Evolutionary conservation across 2,797 vertebrate species (phyloP).

Genomic region (Semotilus atromaculatus): DNA sequence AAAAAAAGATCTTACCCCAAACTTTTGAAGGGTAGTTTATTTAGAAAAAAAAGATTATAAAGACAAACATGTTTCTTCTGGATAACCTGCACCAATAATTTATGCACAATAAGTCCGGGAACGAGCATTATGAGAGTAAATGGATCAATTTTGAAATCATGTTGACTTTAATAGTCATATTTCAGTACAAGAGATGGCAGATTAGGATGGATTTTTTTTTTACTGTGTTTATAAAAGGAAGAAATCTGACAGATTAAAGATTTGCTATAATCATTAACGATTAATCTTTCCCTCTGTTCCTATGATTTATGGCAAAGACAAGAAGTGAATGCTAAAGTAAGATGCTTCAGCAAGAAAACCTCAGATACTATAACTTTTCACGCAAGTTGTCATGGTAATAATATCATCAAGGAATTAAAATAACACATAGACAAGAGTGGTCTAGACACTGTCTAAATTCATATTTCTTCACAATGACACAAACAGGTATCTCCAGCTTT

Average conservation of each 20-base stretch:
- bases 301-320: not conserved
- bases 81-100: not conserved
- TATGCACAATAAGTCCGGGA: not conserved
- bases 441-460: conserved; percentile 11
- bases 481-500: not conserved
- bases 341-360: not conserved
- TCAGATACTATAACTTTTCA: not conserved
- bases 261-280: not conserved
- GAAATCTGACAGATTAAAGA: not conserved
- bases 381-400: not conserved
- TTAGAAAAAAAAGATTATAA: not conserved
- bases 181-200: not conserved
- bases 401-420: not conserved
- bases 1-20: not conserved
- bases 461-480: not conserved
- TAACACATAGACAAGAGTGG: conserved; percentile 1
- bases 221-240: not conserved
- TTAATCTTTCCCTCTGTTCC: not conserved
- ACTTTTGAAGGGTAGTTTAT: not conserved
- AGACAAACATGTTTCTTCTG: not conserved
- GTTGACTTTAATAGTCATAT: not conserved
- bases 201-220: not conserved
- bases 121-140: not conserved
- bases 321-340: not conserved
- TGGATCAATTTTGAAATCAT: not conserved